Conservation (phyloP, 2,797 vertebrate species). For the Myoxocephalus aenaeus region DNA sequence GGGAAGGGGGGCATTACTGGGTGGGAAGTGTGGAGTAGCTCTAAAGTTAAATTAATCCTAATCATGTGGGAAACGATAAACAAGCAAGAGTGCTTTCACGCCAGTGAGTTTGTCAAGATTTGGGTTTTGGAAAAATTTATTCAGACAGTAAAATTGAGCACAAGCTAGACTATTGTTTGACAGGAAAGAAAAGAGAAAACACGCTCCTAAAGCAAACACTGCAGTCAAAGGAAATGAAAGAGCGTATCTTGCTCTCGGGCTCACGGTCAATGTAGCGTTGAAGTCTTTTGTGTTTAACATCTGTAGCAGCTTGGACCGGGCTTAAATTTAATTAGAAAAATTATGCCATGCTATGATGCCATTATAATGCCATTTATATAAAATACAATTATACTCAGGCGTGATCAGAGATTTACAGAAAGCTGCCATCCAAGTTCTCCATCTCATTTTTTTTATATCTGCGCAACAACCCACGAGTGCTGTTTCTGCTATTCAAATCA, state of each 20-base stretch:
- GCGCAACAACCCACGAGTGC: background rate
- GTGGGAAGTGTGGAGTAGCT: background rate
- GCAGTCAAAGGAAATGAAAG: background rate
- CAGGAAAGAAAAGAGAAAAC: background rate
- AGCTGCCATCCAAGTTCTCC: background rate
- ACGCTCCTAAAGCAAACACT: background rate
- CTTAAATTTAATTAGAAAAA: background rate
- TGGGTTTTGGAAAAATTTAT: background rate
- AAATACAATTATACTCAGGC: background rate
- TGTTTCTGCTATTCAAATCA: conserved; percentile 55
- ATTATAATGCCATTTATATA: background rate
- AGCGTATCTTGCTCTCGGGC: background rate
- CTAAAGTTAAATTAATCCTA: background rate
- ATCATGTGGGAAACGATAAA: background rate
- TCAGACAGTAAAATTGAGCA: background rate
- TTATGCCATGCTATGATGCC: background rate
- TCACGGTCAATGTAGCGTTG: background rate
- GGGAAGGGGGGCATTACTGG: background rate
- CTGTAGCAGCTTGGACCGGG: background rate
- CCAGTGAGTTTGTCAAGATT: background rate
- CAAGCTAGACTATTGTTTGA: conserved; percentile 7
- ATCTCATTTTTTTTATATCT: conserved; percentile 19
- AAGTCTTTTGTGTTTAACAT: conserved; percentile 2
- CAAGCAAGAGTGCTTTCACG: background rate
- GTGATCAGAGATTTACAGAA: background rate